Evolutionary conservation across 2,113 vertebrate genomes (phyloP).

Genomic region (Myiagra hebetior): DNA sequence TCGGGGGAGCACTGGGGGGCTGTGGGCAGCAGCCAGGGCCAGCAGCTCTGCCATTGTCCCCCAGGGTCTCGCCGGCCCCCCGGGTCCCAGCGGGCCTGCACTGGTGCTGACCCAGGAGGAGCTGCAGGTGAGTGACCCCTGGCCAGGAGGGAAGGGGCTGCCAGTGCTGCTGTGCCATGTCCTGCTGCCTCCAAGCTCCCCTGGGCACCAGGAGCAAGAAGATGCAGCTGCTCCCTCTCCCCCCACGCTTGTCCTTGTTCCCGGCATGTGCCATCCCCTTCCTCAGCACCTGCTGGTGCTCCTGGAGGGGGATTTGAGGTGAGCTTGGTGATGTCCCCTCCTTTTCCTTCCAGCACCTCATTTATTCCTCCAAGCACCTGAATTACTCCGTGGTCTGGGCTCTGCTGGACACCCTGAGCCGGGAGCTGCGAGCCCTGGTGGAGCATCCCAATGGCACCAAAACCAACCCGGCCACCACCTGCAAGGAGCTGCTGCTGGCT

Average conservation of each 20-base stretch:
- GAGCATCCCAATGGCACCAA: conserved; percentile 83
- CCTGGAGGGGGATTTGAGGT: not conserved
- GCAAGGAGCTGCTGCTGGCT: conserved; percentile 86
- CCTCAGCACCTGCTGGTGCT: not conserved
- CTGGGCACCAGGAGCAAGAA: not conserved
- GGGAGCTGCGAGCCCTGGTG: conserved; percentile 74
- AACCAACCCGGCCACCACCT: conserved; percentile 80
- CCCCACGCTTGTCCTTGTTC: accelerated
- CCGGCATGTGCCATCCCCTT: not conserved
- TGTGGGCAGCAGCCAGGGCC: not conserved
- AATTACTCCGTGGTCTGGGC: conserved; percentile 71
- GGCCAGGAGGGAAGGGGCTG: not conserved
- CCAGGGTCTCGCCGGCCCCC: conserved; percentile 79
- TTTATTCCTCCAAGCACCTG: conserved; percentile 77
- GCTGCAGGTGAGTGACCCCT: conserved; percentile 69
- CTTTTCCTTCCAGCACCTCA: conserved; percentile 64
- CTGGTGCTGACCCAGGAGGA: conserved; percentile 73
- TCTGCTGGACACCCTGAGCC: conserved; percentile 75
- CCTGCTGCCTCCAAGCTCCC: not conserved
- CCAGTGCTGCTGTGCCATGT: accelerated
- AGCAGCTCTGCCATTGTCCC: not conserved
- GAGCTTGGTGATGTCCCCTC: not conserved
- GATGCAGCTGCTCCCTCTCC: not conserved
- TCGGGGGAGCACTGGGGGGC: not conserved
- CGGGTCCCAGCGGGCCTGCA: conserved; percentile 72